Evolutionary conservation across 1,140 invertebrate species (phyloP), one percentile per base, ranked within the genome.

Genomic region (Drosophila tsacasi): DNA sequence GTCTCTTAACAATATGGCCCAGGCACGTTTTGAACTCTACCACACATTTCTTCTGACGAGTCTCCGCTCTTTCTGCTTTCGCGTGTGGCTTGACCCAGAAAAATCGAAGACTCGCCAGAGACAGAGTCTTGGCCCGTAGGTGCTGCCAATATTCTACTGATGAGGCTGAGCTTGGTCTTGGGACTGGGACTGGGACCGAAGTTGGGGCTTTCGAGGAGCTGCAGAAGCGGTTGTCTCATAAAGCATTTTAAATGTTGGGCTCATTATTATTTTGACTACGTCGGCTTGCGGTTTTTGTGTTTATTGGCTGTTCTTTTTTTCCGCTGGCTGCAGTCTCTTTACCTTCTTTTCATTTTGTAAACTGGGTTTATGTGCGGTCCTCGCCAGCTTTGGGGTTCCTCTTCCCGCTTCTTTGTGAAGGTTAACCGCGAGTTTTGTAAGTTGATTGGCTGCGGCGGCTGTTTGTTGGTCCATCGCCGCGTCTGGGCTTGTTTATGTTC

Each of bases 261-360:
- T 89, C 78, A 90, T 89, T 89, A 89, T 85, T 84, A 89, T 89
- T 89, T 87, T 84, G 85, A 81, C 84, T 87, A 58, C 77, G 81
- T 81, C 63, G 80, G 27, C 52, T 79, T 90, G 85, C 85, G 85
- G 84, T 85, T 89, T 79, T 89, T 72, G 63, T 81, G 85, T 89
- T 89, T 89, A 89, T 79, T 74, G 73, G 62, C 54, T 57, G 61
- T 39, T 39, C 37, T 39, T 39, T 39, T 39, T 39, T 39, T 39
- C 37, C 15, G 37, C 37, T 39, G 37, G 15, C 58, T 72, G 82
- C 68, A 68, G 42, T 67, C 66, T 59, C n/a, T n/a, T n/a, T 46
- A 30, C 47, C 42, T 58, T 66, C 44, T 49, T 69, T 62, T 66
- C 23, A 46, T 74, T 63, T 74, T 67, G 74, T 67, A 64, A 84